Conservation (phyloP, 1,140 invertebrate species). For the Apis cerana region DNA sequence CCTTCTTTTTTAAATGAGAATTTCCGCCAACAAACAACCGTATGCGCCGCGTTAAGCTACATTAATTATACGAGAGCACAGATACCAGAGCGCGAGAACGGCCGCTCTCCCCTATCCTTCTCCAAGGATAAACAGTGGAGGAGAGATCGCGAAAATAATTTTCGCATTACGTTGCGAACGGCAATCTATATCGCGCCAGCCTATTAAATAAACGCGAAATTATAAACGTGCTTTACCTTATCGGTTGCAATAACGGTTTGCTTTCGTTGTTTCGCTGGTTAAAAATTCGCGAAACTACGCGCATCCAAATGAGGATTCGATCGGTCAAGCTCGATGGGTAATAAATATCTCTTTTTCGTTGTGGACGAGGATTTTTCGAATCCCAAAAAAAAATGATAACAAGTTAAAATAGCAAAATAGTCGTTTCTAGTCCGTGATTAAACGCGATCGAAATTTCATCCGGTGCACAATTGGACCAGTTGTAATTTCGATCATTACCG, state of each 20-base stretch:
- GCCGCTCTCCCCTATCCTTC: not conserved
- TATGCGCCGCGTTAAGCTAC: slow-evolving; percentile 31
- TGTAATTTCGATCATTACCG: not conserved
- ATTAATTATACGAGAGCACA: slow-evolving; percentile 26
- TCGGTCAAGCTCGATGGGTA: too few species aligned
- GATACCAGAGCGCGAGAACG: not conserved
- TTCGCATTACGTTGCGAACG: not conserved
- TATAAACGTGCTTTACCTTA: not conserved
- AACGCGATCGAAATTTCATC: not conserved
- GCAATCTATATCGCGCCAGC: not conserved
- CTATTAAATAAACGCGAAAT: slow-evolving; percentile 36
- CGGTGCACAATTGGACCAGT: not conserved
- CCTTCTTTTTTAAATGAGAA: slow-evolving; percentile 44
- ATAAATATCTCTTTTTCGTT: too few species aligned
- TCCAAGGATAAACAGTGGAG: not conserved
- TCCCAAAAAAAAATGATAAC: too few species aligned
- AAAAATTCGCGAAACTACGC: too few species aligned
- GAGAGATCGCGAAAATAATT: slow-evolving; percentile 25
- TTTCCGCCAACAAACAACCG: slow-evolving; percentile 39
- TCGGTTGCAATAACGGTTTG: too few species aligned
- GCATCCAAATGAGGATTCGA: too few species aligned
- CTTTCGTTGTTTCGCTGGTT: too few species aligned
- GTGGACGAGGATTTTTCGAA: too few species aligned
- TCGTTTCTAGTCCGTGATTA: too few species aligned
- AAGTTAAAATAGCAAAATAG: too few species aligned